Evolutionary conservation across 2,888 invertebrate species (phyloP), one percentile per base, ranked within the genome.

Genomic region (Bugulina stolonifera): DNA sequence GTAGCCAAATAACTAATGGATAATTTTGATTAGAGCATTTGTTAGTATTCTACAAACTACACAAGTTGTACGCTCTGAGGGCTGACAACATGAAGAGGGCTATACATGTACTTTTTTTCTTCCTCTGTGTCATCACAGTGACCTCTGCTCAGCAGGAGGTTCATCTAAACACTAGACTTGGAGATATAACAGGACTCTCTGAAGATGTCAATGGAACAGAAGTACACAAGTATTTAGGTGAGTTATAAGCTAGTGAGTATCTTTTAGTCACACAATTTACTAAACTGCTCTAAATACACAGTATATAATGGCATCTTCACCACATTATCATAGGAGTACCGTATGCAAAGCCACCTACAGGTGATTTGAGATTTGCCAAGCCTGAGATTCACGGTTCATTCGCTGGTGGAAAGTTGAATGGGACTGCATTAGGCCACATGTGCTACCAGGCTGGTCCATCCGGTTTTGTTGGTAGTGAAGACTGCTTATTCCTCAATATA

Each of bases 401-500:
- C 18, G 43, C 5, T 10, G 43, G 43, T 10, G 43, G 43, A 43
- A 43, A 18, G 5, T 43, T 43, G 18, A 43, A 43, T 5, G 43
- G 10, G 5, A 43, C 43, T 10, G 43, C 43, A 10, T 18, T 18
- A 43, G 43, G 43, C 43, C 18, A 10, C 43, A 18, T 18, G 18
- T 43, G 43, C 18, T 18, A 5, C 5, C 43, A 43, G 43, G 18
- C 18, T 5, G 18, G 5, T 10, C 10, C 43, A 43, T 10, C 5
- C 18, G 43, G 5, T 43, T 43, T 10, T 43, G 5, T 32, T 3
- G 64, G 64, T 2, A 5, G 5, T 64, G 75, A 75, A 64, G 75
- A 75, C 69, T 75, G 75, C 69, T 73, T 75, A 14, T 73, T 71
- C 29, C 64, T 75, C 52, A 75, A 75, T 43, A 69, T 75, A 0